Base-by-base conservation (phyloP, 2,797 vertebrate species). In the Sebastes matsubarae region DNA sequence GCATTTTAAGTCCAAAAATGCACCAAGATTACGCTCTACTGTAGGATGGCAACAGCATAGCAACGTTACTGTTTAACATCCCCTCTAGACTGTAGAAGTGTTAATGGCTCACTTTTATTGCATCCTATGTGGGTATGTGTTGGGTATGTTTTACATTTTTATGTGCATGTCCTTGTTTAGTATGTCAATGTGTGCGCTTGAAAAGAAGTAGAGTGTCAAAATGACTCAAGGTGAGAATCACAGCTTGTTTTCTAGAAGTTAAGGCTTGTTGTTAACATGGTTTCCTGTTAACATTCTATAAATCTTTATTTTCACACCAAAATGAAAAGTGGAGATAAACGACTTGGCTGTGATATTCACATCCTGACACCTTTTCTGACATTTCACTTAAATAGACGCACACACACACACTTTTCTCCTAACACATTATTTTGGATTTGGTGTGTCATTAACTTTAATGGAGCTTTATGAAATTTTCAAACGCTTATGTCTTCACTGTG, bases 391-490 rank as follows among this genome's bases (percentile, higher is more conserved):
- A 36, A 36, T 36, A n/a, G 59, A n/a, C 64, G 68, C 29, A 55
- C n/a, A 42, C 30, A 20, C 71, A 16, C 60, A 61, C 29, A 25
- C 18, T 32, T 60, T 77, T 72, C 68, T 29, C 58, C 66, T 32
- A 65, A 87, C 55, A 79, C 61, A 90, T 83, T 88, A 85, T 84
- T 91, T 86, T 86, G 71, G 73, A 90, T 81, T 84, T 71, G 73
- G 78, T 81, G 74, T 88, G 72, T 87, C 90, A 93, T 91, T 88
- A 89, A 90, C 76, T 91, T 89, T 91, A 83, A 90, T 89, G 72
- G 82, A 69, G 77, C 77, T 86, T 88, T 79, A 90, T 92, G 72
- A 86, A 84, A 86, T 73, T 76, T 89, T 85, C 68, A 88, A 85
- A 78, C 69, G 60, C 12, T 55, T 76, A 71, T 80, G 68, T 81